These are phyloP conservation scores for Atta cephalotes DNA, from an alignment of 1,140 invertebrate genomes.

Conservation along the genomic window DNA sequence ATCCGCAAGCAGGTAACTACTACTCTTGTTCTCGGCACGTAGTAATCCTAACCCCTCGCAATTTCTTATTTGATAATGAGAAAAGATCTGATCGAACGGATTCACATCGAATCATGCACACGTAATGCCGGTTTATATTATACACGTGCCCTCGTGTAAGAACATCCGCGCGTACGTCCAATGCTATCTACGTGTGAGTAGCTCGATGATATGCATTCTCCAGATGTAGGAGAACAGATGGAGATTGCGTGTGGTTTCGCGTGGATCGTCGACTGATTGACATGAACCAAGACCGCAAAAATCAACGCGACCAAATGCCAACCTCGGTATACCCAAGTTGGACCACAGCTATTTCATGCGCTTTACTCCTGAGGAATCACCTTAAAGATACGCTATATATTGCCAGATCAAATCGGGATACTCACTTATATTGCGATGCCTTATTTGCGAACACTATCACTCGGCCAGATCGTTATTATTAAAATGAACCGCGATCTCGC, in stretches of 20 bases:
- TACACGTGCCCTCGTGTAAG: not conserved
- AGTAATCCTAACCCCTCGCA: slow-evolving; percentile 61
- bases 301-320: slow-evolving; percentile 70
- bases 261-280: slow-evolving; percentile 73
- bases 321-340: slow-evolving; percentile 41
- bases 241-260: slow-evolving; percentile 74
- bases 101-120: slow-evolving; percentile 62
- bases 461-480: slow-evolving; percentile 22
- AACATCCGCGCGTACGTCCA: slow-evolving; percentile 25
- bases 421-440: slow-evolving; percentile 6
- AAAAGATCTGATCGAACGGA: slow-evolving; percentile 52
- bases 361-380: slow-evolving; percentile 22
- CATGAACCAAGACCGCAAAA: slow-evolving; percentile 73
- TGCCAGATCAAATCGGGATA: slow-evolving; percentile 29
- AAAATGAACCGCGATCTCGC: slow-evolving; percentile 24
- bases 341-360: slow-evolving; percentile 67
- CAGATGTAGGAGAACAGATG: slow-evolving; percentile 67
- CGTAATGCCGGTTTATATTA: slow-evolving; percentile 56
- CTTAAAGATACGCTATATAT: slow-evolving; percentile 14
- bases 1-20: slow-evolving; percentile 51
- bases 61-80: slow-evolving; percentile 66
- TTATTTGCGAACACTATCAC: slow-evolving; percentile 43
- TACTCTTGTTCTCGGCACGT: slow-evolving; percentile 58
- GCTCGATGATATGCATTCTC: slow-evolving; percentile 42
- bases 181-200: slow-evolving; percentile 28